These are phyloP conservation scores for Typhlichthys subterraneus DNA, from an alignment of 2,797 vertebrate species.

Conservation along the genomic window DNA sequence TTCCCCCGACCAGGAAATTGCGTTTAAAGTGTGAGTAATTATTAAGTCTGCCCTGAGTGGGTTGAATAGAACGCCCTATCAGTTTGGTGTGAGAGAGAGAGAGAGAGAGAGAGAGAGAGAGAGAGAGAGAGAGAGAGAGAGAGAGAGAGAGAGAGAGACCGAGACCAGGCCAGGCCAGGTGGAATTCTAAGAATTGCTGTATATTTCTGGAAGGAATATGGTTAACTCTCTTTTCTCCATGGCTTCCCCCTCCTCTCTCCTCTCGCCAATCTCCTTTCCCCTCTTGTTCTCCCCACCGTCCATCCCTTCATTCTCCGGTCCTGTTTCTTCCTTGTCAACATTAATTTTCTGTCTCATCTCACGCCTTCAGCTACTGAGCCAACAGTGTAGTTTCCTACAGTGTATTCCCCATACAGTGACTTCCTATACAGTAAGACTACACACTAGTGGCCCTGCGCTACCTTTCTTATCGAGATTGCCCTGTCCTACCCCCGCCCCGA, in stretches of 20 bases:
- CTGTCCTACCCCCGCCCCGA: background rate
- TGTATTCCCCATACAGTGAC: background rate
- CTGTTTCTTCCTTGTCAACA: constrained; percentile 13
- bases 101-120: constrained; percentile 31
- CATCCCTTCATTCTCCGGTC: too few relatives aligned
- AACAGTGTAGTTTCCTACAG: background rate
- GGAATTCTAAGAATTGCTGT: constrained; percentile 37
- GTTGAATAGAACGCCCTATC: constrained; percentile 64
- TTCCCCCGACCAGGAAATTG: constrained; percentile 70
- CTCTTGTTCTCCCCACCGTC: constrained; percentile 11
- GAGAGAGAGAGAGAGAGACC: constrained; percentile 32
- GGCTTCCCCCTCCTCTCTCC: constrained; percentile 22
- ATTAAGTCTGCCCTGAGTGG: constrained; percentile 73
- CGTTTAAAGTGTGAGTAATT: constrained; percentile 73
- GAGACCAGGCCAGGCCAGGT: constrained; percentile 36
- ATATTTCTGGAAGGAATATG: constrained; percentile 44
- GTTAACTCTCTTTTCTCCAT: constrained; percentile 33
- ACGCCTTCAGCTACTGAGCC: constrained; percentile 6
- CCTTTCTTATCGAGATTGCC: background rate
- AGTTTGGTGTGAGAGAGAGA: constrained; percentile 28
- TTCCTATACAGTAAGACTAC: background rate
- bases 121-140: constrained; percentile 46
- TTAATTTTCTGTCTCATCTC: background rate
- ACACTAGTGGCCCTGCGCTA: background rate
- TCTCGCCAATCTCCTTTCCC: constrained; percentile 14